Evolutionary conservation across 2,888 invertebrate species (phyloP).

Genomic region (Coelinius sp.): DNA sequence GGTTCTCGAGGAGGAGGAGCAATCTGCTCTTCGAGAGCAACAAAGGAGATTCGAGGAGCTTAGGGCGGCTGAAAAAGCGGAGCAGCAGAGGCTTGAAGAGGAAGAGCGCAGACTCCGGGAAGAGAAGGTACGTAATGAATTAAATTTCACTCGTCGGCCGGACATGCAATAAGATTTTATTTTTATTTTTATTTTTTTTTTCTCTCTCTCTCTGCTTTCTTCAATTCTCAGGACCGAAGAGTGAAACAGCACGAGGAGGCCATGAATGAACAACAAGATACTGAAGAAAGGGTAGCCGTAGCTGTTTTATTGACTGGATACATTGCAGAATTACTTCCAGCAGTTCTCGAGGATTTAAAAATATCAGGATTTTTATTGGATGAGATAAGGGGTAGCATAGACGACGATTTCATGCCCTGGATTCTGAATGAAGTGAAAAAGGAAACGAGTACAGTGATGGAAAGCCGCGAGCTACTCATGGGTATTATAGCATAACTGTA

Average conservation of each 20-base stretch:
- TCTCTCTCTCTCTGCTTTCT: too few relatives aligned
- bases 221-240: conserved; percentile 75
- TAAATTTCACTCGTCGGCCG: not conserved
- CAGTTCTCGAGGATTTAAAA: conserved; percentile 85
- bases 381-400: conserved; percentile 78
- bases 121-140: conserved; percentile 75
- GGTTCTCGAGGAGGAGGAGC: conserved; percentile 93
- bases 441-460: conserved; percentile 86
- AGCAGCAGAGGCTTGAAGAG: conserved; percentile 85
- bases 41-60: conserved; percentile 81
- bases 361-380: conserved; percentile 81
- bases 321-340: conserved; percentile 88
- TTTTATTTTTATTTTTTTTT: not conserved
- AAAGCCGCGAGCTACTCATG: conserved; percentile 85
- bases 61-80: conserved; percentile 86
- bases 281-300: conserved; percentile 86
- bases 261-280: conserved; percentile 78
- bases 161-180: not conserved
- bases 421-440: conserved; percentile 84
- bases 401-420: conserved; percentile 90
- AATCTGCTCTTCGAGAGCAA: conserved; percentile 84
- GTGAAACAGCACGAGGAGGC: conserved; percentile 80
- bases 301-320: conserved; percentile 88
- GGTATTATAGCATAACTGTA: too few relatives aligned
- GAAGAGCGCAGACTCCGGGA: conserved; percentile 79